Evolutionary conservation across 2,113 vertebrate genomes (phyloP), one percentile per base, ranked within the genome.

Genomic region (Oreochromis spilurus): DNA sequence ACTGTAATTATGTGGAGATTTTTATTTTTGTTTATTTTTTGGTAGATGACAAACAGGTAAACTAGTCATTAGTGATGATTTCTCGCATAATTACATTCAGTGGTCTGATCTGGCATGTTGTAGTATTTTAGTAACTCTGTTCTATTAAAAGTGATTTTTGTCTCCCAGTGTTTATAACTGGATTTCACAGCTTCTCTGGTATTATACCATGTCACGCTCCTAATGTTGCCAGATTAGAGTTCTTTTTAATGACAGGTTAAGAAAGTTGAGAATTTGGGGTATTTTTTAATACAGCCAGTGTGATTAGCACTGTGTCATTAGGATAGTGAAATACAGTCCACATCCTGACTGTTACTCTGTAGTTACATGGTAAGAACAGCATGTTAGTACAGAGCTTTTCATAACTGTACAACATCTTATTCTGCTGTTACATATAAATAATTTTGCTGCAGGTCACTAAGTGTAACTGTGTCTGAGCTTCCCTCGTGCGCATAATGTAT

Each of bases 401-500:
- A 50, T 77, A 50, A 31, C 6, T 50, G 43, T 31, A 48, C 4
- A 1, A 31, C 43, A 31, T 31, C 14, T 7, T 48, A 48, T 75
- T 48, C 67, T 70, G 13, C 12, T 26, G 65, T 16, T 26, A 17
- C 43, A 45, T 72, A 26, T 48, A 48, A 75, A 29, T 17, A 1
- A 48, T 72, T 72, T 72, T 48, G 1, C 40, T 75, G 67, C 40
- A 19, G 9, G 52, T 9, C 19, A 21, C 9, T n/a, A 10, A 53
- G 52, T n/a, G 16, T 50, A 16, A 3, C 45, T 17, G 7, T 50
- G 50, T n/a, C 43, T 72, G 67, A 48, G 67, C 67, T 29, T 75
- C 40, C 40, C 40, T 75, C 14, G 2, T 48, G 67, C 2, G 1
- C 67, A 72, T 48, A 0, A 24, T 26, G 9, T 45, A 26, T 45